These are phyloP conservation scores for Ceratotherium simum DNA, from an alignment of 2,113 vertebrate species.

Conservation along the genomic window DNA sequence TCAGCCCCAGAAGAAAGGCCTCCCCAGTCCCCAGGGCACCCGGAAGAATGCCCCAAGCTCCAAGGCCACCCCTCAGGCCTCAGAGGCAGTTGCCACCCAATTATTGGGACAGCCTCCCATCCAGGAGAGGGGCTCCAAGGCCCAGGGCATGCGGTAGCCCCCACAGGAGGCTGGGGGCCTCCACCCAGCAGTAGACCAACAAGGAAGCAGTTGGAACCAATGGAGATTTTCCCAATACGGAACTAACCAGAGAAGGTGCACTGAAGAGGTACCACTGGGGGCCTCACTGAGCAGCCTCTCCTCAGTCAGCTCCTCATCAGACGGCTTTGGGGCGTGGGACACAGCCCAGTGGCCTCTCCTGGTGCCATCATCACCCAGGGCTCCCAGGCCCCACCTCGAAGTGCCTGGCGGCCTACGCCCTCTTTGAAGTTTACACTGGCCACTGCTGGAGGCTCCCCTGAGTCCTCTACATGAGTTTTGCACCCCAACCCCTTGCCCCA, in stretches of 20 bases:
- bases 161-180: constrained; percentile 68
- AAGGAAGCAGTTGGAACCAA: constrained; percentile 71
- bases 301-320: constrained; percentile 12
- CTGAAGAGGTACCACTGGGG: background rate
- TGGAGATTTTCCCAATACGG: background rate
- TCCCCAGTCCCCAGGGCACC: constrained; percentile 90
- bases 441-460: constrained; percentile 60
- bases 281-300: background rate
- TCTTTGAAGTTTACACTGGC: constrained; percentile 78
- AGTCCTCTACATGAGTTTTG: constrained; percentile 60
- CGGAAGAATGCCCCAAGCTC: constrained; percentile 90
- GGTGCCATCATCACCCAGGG: background rate
- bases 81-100: constrained; percentile 83
- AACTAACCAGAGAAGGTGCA: background rate
- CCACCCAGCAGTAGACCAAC: constrained; percentile 64
- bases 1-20: constrained; percentile 92
- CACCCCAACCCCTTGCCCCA: background rate
- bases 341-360: background rate
- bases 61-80: constrained; percentile 87
- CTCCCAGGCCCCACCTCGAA: constrained; percentile 36
- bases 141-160: constrained; percentile 83
- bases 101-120: constrained; percentile 33
- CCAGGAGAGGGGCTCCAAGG: constrained; percentile 75
- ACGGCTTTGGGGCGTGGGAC: background rate
- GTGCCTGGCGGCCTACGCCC: background rate